Evolutionary conservation across 2,113 vertebrate genomes (phyloP).

Genomic region (Aldabrachelys gigantea): DNA sequence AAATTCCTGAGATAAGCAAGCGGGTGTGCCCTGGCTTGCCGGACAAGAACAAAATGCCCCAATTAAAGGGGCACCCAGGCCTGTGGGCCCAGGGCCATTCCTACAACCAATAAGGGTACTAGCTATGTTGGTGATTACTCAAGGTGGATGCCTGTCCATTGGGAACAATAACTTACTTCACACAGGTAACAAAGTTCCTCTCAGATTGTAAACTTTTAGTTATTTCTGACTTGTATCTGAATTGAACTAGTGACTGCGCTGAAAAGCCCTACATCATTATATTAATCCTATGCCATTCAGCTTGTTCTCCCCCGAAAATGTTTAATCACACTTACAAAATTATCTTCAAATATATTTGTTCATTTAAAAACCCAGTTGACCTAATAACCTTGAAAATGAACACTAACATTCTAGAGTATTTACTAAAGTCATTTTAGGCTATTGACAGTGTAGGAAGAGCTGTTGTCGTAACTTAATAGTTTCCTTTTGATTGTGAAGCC

Average conservation of each 20-base stretch:
- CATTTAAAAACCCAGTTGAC: constrained; percentile 47
- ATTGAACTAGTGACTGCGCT: accelerated
- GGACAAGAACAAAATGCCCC: too few species aligned
- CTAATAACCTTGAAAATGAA: constrained; percentile 47
- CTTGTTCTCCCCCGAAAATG: background rate
- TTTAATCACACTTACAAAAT: background rate
- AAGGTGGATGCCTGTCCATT: background rate
- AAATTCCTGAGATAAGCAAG: too few species aligned
- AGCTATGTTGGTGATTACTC: background rate
- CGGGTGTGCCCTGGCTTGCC: too few species aligned
- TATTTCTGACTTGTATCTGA: background rate
- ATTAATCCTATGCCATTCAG: background rate
- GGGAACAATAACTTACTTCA: background rate
- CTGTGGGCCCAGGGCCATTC: too few species aligned
- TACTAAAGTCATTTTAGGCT: background rate
- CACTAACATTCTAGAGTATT: constrained; percentile 7
- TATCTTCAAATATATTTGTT: constrained; percentile 7
- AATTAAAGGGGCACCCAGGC: too few species aligned
- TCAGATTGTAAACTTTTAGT: background rate
- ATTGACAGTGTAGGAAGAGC: constrained; percentile 21
- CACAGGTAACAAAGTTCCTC: accelerated
- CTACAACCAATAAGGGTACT: background rate
- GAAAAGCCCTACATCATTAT: background rate
- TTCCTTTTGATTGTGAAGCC: background rate
- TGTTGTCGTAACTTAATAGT: constrained; percentile 41